Conservation (phyloP, 1,140 invertebrate genomes). For the Zaprionus davidi region DNA sequence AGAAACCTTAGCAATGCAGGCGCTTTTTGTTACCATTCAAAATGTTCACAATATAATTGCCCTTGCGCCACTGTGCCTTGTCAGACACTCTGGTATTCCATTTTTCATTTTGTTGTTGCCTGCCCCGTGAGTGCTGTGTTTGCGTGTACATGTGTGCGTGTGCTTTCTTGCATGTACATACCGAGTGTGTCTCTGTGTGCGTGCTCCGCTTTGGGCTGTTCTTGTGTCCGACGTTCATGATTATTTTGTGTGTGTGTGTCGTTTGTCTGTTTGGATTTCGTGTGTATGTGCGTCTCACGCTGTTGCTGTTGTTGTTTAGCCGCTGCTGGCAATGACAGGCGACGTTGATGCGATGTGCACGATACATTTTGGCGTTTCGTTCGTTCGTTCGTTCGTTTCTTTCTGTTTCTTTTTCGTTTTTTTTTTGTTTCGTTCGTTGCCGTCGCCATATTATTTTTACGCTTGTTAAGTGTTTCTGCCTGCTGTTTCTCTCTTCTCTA, state of each 20-base stretch:
- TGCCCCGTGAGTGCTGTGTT: slow-evolving; percentile 24
- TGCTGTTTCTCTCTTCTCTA: slow-evolving; percentile 56
- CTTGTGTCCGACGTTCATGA: slow-evolving; percentile 38
- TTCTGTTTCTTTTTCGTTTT: slow-evolving; percentile 31
- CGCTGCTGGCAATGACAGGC: slow-evolving; percentile 53
- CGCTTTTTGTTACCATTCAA: neutral
- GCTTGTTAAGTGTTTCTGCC: slow-evolving; percentile 61
- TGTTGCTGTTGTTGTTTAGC: slow-evolving; percentile 46
- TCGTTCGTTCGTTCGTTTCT: slow-evolving; percentile 34
- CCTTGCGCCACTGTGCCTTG: slow-evolving; percentile 58
- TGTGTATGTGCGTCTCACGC: slow-evolving; percentile 23
- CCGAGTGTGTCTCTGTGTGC: slow-evolving; percentile 35
- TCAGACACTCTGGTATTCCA: slow-evolving; percentile 60
- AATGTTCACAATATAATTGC: neutral
- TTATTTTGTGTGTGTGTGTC: slow-evolving; percentile 32
- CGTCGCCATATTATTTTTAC: slow-evolving; percentile 78
- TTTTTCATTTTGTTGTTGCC: slow-evolving; percentile 76
- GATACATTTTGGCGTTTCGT: slow-evolving; percentile 35
- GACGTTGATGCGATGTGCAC: slow-evolving; percentile 37
- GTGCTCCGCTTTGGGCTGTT: slow-evolving; percentile 63
- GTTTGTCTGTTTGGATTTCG: slow-evolving; percentile 15
- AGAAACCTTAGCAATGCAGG: neutral
- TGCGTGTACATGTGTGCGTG: neutral
- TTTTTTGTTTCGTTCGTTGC: slow-evolving; percentile 25
- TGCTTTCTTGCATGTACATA: neutral